phyloP scores from a whole-genome alignment of 2,113 vertebrate genomes.

The Choloepus hoffmanni region DNA sequence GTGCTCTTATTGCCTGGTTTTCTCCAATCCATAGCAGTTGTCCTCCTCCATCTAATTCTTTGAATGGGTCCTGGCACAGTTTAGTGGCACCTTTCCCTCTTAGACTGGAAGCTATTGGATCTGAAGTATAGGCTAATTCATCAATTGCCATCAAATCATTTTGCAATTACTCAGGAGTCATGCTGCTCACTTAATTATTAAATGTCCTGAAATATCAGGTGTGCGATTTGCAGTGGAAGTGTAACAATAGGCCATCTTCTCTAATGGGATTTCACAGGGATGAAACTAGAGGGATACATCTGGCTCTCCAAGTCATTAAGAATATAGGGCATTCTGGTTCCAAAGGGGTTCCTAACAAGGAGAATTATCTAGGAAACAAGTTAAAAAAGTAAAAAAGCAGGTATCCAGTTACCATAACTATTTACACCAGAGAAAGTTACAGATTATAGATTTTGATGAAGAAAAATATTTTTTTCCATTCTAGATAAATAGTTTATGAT shows the following conservation, averaged over 20 bases:
- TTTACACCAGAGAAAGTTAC: conserved; percentile 35
- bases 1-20: conserved; percentile 72
- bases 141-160: conserved; percentile 69
- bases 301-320: conserved; percentile 72
- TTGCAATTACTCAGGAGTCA: conserved; percentile 63
- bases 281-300: conserved; percentile 65
- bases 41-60: conserved; percentile 62
- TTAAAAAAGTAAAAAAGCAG: conserved; percentile 14
- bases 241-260: conserved; percentile 67
- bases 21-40: conserved; percentile 76
- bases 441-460: conserved; percentile 64
- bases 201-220: conserved; percentile 76
- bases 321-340: conserved; percentile 70
- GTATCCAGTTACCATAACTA: conserved; percentile 58
- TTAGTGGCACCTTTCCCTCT: conserved; percentile 57
- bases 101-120: conserved; percentile 57
- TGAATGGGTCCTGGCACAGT: not conserved
- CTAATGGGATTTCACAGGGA: conserved; percentile 72
- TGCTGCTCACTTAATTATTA: conserved; percentile 80
- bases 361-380: conserved; percentile 65
- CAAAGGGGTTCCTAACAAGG: conserved; percentile 64
- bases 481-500: conserved; percentile 63
- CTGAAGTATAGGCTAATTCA: conserved; percentile 68
- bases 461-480: conserved; percentile 42
- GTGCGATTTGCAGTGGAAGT: conserved; percentile 70